Base-by-base conservation (phyloP, 2,888 invertebrate genomes). In the Drosophila suboccidentalis region DNA sequence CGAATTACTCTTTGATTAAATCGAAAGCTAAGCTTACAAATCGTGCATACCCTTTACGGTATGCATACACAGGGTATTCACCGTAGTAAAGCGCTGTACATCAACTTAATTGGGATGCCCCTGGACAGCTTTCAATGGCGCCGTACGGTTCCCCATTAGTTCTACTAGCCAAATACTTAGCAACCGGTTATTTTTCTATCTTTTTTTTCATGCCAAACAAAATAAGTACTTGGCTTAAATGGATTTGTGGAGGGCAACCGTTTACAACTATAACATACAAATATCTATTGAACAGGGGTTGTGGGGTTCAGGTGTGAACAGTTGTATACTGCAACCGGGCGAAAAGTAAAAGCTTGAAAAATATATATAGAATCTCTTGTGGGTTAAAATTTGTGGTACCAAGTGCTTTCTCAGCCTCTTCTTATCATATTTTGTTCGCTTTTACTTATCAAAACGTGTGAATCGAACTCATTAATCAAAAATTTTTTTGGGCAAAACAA, bases 91-190 rank as follows among this genome's bases (percentile, higher is more conserved):
- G 17, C 38, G 38, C 58, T 59, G 36, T 17, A 75, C 57, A 32
- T 51, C 39, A 44, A 77, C 66, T 67, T 67, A 67, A 68, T 78
- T 74, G 74, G 50, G 62, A 55, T 76, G 76, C 57, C 74, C 73
- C 64, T 78, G 78, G 43, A 6, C 8, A 19, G 17, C 13, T 57
- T 71, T 60, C 47, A 60, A 41, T 57, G 11, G 19, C 51, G 51
- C 22, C 41, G 19, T 32, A 44, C 50, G 46, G 41, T 39, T 44
- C 36, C 43, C 61, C 59, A 78, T 76, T 76, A 78, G 76, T 74
- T 69, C 78, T 74, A 62, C 55, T 78, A 78, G 64, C 70, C 63
- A 39, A 68, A 63, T 59, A 67, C 41, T 58, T 9, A n/a, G 10
- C 11, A 76, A 75, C 79, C 75, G 75, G 62, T 70, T 65, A 47